Percentiles rank a stretch among this genome's conserved stretches.
These are phyloP conservation scores for Tolypeutes matacus DNA, from an alignment of 2,797 vertebrate genomes.

Conservation along the genomic window DNA sequence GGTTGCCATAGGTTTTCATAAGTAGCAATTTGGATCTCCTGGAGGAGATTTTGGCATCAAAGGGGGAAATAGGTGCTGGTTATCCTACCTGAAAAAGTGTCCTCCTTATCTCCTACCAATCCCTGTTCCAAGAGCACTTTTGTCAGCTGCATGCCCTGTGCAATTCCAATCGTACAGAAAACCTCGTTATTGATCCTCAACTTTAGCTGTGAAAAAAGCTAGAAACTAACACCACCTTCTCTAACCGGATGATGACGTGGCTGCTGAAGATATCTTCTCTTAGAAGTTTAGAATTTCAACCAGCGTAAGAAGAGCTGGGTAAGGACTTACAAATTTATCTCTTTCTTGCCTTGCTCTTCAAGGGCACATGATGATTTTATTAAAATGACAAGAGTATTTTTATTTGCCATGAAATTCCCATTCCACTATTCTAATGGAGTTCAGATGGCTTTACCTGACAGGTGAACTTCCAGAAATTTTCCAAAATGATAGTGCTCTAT, in stretches of 20 bases:
- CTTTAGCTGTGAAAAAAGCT: conserved; percentile 83
- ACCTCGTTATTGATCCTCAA: conserved; percentile 82
- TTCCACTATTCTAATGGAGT: conserved; percentile 88
- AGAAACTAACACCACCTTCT: conserved; percentile 80
- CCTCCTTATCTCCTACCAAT: background rate
- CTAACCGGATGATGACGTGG: conserved; percentile 83
- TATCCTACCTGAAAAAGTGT: background rate
- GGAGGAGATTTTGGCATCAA: conserved; percentile 71
- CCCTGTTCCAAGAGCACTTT: conserved; percentile 82
- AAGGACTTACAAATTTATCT: conserved; percentile 85
- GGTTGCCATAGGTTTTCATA: conserved; percentile 83
- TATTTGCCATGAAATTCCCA: conserved; percentile 89
- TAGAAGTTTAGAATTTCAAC: conserved; percentile 85
- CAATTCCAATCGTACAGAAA: conserved; percentile 84
- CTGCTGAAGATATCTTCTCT: conserved; percentile 84
- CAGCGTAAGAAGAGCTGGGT: conserved; percentile 82
- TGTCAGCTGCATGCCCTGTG: conserved; percentile 78
- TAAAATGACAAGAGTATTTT: conserved; percentile 89
- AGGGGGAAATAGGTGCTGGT: background rate
- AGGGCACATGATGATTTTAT: conserved; percentile 88
- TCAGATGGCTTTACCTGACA: conserved; percentile 88
- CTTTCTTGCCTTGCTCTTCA: conserved; percentile 86
- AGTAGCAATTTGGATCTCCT: conserved; percentile 82
- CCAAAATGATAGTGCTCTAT: conserved; percentile 84
- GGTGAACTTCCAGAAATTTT: conserved; percentile 88